These are phyloP conservation scores for Tyrannus savana DNA, from an alignment of 2,113 vertebrate species.

Conservation along the genomic window DNA sequence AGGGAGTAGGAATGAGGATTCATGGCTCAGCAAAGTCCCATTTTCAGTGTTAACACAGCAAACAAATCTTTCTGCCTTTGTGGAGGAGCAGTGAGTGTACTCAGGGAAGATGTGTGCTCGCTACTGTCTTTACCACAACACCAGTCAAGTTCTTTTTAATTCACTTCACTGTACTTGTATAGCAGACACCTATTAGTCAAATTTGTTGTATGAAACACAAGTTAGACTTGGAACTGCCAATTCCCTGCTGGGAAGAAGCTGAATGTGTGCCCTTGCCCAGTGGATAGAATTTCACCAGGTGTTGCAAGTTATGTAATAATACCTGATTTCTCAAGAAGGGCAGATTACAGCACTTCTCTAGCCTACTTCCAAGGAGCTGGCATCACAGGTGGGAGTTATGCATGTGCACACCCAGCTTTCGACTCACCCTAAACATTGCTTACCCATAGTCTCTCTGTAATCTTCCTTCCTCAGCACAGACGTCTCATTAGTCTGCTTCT, in stretches of 20 bases:
- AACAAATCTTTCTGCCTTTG: neutral
- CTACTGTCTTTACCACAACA: neutral
- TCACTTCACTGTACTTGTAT: neutral
- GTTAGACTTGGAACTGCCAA: neutral
- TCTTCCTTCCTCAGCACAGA: slow-evolving; percentile 49
- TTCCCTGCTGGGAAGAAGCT: slow-evolving; percentile 33
- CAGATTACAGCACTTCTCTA: slow-evolving; percentile 43
- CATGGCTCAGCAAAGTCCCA: neutral
- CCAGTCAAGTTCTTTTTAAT: neutral
- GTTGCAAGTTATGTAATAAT: slow-evolving; percentile 53
- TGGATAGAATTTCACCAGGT: slow-evolving; percentile 43
- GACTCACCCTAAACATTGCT: slow-evolving; percentile 51
- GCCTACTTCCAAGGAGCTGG: slow-evolving; percentile 53
- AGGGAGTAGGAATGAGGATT: neutral
- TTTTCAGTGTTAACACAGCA: neutral
- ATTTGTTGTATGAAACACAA: neutral
- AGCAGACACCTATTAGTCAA: slow-evolving; percentile 53
- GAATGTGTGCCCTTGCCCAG: neutral
- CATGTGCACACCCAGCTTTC: slow-evolving; percentile 51
- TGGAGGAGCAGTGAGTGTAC: neutral
- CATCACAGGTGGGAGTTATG: slow-evolving; percentile 48
- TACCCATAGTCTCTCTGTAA: slow-evolving; percentile 51
- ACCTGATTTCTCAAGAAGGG: slow-evolving; percentile 45
- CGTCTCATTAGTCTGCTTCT: slow-evolving; percentile 61
- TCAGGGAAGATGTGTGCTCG: neutral